Evolutionary conservation across 2,888 invertebrate species (phyloP), one percentile per base, ranked within the genome.

Genomic region (Dorcus parallelipipedus): DNA sequence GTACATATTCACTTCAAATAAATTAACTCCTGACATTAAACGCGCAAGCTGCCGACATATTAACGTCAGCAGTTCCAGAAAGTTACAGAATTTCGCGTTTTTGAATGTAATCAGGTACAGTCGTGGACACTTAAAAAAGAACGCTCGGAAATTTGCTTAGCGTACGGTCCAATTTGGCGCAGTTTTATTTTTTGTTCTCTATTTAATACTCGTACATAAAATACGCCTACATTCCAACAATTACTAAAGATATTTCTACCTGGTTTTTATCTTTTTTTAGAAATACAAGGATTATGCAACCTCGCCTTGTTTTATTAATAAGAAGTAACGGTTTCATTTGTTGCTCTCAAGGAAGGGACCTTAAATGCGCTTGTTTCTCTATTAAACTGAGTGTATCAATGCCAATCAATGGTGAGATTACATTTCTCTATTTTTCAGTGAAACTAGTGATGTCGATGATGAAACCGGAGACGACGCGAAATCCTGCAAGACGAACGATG

Each of bases 381-480:
- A 14, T 14, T 33, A 33, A 33, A 33, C 7, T 33, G 26, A 33
- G 7, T 4, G 26, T 33, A 6, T 33, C 26, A 33, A 33, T 33
- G 20, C 26, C 26, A 33, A 4, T 33, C 26, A 33, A 4, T 5
- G 7, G 6, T 33, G 26, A 33, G 26, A 33, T 33, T 33, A 33
- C 0, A 6, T 33, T 4, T 5, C 1, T 33, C 26, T 33, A 33
- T 33, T 33, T 77, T 81, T 71, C 71, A 84, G 84, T 54, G 83
- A 84, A 42, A 76, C 77, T 54, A 86, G 82, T 70, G 82, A 85
- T 52, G 80, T 82, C 67, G 86, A 89, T 51, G 89, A 90, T 59
- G 90, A 89, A 58, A 80, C 81, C n/a, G 83, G 80, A 0, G 89
- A 90, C 58, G 90, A 90, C 66, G 73, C 83, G 7, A 87, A 86